phyloP scores from a whole-genome alignment of 2,113 vertebrate species.

The Entelurus aequoreus region DNA sequence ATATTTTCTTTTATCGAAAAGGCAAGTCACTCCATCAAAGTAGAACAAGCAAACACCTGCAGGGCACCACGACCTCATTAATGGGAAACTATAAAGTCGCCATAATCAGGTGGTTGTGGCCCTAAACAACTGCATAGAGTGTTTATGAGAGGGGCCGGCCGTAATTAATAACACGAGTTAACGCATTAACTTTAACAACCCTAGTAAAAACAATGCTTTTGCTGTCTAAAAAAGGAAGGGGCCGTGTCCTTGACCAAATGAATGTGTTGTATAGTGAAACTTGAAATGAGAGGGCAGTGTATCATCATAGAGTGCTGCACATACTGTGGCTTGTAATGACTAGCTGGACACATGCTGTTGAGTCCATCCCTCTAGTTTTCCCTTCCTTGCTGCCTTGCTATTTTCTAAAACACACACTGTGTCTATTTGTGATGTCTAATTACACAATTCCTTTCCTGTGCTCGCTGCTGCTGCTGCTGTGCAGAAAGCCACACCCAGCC shows the following conservation, averaged over 20 bases:
- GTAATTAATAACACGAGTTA: too few relatives aligned
- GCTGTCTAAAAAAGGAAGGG: slow-evolving; percentile 41
- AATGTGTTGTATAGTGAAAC: slow-evolving; percentile 31
- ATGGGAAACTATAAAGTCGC: too few relatives aligned
- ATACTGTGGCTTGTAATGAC: slow-evolving; percentile 53
- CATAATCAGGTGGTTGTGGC: too few relatives aligned
- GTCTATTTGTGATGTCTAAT: slow-evolving; percentile 67
- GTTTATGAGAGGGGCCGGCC: too few relatives aligned
- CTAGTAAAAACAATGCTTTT: background rate
- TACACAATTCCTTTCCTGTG: slow-evolving; percentile 50
- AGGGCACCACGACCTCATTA: too few relatives aligned
- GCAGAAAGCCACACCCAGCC: slow-evolving; percentile 56
- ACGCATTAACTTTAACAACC: background rate
- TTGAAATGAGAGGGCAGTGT: slow-evolving; percentile 58
- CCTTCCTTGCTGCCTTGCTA: slow-evolving; percentile 28
- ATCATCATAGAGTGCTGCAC: slow-evolving; percentile 37
- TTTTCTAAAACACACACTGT: slow-evolving; percentile 48
- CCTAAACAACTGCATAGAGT: too few relatives aligned
- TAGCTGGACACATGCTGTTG: slow-evolving; percentile 45
- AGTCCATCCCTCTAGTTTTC: slow-evolving; percentile 45
- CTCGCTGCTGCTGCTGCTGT: slow-evolving; percentile 31
- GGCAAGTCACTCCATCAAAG: too few relatives aligned
- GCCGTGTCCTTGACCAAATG: slow-evolving; percentile 23
- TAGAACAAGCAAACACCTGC: too few relatives aligned
- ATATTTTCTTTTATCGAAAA: too few relatives aligned